Evolutionary conservation across 1,140 invertebrate genomes (phyloP).

Genomic region (Zaprionus davidi): DNA sequence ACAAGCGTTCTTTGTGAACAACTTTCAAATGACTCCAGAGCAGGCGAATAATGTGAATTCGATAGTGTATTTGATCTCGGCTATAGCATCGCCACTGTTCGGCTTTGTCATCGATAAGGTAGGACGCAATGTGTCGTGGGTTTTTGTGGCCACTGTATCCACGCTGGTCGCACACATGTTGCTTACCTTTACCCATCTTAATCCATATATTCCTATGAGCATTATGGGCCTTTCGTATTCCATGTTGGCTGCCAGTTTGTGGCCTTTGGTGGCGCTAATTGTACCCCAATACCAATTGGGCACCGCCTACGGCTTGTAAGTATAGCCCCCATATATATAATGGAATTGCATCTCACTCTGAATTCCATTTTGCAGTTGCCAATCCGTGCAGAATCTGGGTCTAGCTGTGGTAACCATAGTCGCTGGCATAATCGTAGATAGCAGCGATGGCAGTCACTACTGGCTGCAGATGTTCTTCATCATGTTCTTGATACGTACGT

Average conservation of each 20-base stretch:
- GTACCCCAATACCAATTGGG: constrained; percentile 97
- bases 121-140: constrained; percentile 96
- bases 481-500: constrained; percentile 88
- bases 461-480: constrained; percentile 97
- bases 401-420: constrained; percentile 93
- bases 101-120: constrained; percentile 95
- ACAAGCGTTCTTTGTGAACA: constrained; percentile 96
- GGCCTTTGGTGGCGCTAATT: constrained; percentile 96
- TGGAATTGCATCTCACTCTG: background rate
- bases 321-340: background rate
- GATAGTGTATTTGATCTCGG: constrained; percentile 96
- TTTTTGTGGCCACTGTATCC: constrained; percentile 90
- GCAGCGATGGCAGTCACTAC: constrained; percentile 90
- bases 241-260: constrained; percentile 95
- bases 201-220: constrained; percentile 95
- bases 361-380: constrained; percentile 86
- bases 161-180: constrained; percentile 93
- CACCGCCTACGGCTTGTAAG: constrained; percentile 96
- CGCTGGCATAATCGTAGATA: constrained; percentile 95
- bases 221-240: constrained; percentile 96
- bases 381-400: constrained; percentile 97
- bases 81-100: constrained; percentile 94
- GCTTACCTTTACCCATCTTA: constrained; percentile 93
- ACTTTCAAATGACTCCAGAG: constrained; percentile 90
- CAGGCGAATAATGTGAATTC: constrained; percentile 94